Base-by-base conservation (phyloP, 2,797 vertebrate genomes). In the Acestrorhynchus altus region DNA sequence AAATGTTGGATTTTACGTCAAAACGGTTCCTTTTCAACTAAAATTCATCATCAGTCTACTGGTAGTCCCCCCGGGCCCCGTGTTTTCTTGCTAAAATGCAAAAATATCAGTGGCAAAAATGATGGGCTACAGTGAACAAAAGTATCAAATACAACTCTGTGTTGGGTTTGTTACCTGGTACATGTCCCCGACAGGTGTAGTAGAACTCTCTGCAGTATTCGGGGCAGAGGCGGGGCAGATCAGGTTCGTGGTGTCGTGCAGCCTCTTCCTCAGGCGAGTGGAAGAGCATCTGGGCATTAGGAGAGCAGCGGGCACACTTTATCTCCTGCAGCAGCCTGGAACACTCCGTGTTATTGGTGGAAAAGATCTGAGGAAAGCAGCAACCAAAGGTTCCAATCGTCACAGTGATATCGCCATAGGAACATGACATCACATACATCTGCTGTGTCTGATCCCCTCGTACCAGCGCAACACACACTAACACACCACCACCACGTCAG, bases 201-300 rank as follows among this genome's bases (percentile, higher is more conserved):
- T 98, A 99, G 93, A 99, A 96, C 88, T 97, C 95, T 83, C 96
- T 95, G 93, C 98, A 99, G 93, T 98, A 99, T 90, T 97, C 96
- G 88, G 95, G 95, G 94, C 98, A 99, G 89, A 99, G 92, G 72
- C 93, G 92, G 2, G 98, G 98, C 88, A 99, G 94, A 76, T 89
- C 92, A 72, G 95, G 93, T 81, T 97, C 96, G 89, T 92, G 95
- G 86, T 95, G 95, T 87, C 95, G 89, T 83, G 91, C 89, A 77
- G 94, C 95, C 73, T 94, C 93, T 88, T 91, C 94, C 88, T 96
- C 95, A 85, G 93, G 88, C 84, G 95, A 92, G 87, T 93, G 94
- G 93, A 98, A 98, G 82, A 99, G 94, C 91, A 95, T 95, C 94
- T 98, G 98, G 89, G 96, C 95, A 1, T 99, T 93, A 83, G 98